These are phyloP conservation scores for Coregonus clupeaformis DNA, from an alignment of 2,113 vertebrate genomes.

Conservation along the genomic window DNA sequence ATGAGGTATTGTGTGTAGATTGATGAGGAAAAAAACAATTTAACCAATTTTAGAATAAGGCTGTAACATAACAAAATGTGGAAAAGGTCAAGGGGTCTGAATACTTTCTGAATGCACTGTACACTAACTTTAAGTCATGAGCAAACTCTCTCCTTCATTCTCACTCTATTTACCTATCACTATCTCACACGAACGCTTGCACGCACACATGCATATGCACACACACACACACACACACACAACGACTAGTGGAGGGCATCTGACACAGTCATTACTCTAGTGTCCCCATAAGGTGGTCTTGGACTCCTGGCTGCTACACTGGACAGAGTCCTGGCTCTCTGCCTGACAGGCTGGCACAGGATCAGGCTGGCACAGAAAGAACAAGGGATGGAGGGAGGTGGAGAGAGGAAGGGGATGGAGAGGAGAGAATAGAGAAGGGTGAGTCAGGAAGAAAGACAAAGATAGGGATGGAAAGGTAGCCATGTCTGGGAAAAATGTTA, in stretches of 20 bases:
- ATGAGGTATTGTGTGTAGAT: no score
- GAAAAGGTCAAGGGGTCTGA: no score
- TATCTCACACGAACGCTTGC: neutral
- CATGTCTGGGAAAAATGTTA: no score
- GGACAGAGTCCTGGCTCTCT: neutral
- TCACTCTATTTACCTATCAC: no score
- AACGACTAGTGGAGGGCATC: conserved; percentile 17
- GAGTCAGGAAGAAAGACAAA: neutral
- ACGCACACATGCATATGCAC: neutral
- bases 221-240: neutral
- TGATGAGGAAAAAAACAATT: no score
- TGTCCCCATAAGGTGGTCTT: conserved; percentile 9
- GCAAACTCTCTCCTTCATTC: no score
- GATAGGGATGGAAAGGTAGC: neutral
- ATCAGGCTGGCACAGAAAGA: neutral
- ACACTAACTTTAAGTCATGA: no score
- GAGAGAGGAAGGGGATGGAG: neutral
- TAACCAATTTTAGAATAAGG: no score
- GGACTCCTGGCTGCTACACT: neutral
- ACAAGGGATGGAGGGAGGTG: neutral
- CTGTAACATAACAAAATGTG: no score
- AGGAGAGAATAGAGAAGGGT: neutral
- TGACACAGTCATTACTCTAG: conserved; percentile 45
- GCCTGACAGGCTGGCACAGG: neutral
- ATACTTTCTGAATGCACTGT: no score